These are phyloP conservation scores for Nannoperca australis DNA, from an alignment of 2,797 vertebrate genomes.

Conservation along the genomic window DNA sequence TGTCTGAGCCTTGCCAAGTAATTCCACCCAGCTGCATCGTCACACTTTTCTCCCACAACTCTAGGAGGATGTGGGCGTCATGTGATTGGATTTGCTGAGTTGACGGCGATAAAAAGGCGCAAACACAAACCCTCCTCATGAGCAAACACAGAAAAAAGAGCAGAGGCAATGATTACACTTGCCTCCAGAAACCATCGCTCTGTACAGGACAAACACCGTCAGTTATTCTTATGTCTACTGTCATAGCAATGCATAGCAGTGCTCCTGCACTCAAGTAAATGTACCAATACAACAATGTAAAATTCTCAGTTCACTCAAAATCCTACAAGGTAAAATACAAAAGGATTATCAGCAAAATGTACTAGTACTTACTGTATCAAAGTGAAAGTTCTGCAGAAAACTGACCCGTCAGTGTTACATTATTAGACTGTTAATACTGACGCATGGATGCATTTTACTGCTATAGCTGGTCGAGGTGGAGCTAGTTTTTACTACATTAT, in stretches of 20 bases:
- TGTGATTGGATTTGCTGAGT: slow-evolving; percentile 76
- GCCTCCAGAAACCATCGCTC: slow-evolving; percentile 22
- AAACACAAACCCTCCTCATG: slow-evolving; percentile 48
- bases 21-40: slow-evolving; percentile 57
- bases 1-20: slow-evolving; percentile 33
- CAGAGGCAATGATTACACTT: slow-evolving; percentile 15
- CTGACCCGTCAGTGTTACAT: too few species aligned
- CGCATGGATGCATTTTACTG: not conserved
- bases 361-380: too few species aligned
- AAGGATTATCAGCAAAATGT: not conserved
- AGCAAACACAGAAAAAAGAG: slow-evolving; percentile 37
- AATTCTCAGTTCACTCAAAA: not conserved
- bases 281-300: not conserved
- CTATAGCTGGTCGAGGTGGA: not conserved
- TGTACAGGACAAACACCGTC: slow-evolving; percentile 8
- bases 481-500: not conserved
- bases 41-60: slow-evolving; percentile 65
- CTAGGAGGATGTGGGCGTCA: slow-evolving; percentile 77
- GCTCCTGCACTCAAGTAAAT: not conserved
- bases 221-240: not conserved
- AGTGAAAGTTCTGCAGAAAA: not conserved
- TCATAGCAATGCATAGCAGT: not conserved
- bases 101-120: slow-evolving; percentile 56
- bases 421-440: too few species aligned
- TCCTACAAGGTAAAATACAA: not conserved